A percentile compares a stretch with the other conserved stretches of the same genome.
Conservation (phyloP, 1,140 invertebrate genomes). For the Tetragonula clypearis region DNA sequence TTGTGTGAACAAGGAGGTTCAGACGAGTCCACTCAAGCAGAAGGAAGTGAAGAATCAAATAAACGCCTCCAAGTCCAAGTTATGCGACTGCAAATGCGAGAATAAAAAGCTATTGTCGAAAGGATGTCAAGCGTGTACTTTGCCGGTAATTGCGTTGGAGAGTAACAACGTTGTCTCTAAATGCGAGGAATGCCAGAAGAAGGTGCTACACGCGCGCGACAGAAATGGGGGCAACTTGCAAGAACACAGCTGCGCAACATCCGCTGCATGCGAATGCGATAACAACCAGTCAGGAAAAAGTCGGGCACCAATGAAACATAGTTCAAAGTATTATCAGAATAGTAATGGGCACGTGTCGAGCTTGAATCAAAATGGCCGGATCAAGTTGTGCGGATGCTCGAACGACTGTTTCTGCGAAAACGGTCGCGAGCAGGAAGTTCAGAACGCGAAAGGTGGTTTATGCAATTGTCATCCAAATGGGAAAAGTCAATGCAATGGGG, state of each 20-base stretch:
- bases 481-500: slow-evolving; percentile 23
- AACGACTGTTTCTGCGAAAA: slow-evolving; percentile 53
- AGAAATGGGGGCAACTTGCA: neutral
- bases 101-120: slow-evolving; percentile 12
- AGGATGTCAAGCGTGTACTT: slow-evolving; percentile 32
- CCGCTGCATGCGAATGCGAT: slow-evolving; percentile 41
- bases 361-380: slow-evolving; percentile 27
- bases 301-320: slow-evolving; percentile 11
- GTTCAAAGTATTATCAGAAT: slow-evolving; percentile 36
- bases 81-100: slow-evolving; percentile 45
- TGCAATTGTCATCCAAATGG: slow-evolving; percentile 23
- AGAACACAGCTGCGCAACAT: neutral
- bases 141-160: slow-evolving; percentile 3
- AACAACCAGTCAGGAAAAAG: slow-evolving; percentile 10
- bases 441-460: neutral
- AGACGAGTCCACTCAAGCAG: slow-evolving; percentile 54
- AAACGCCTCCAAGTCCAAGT: slow-evolving; percentile 73
- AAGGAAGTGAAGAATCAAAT: slow-evolving; percentile 78
- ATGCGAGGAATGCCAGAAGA: slow-evolving; percentile 46
- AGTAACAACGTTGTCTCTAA: neutral
- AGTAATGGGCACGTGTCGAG: slow-evolving; percentile 22
- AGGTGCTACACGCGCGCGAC: neutral
- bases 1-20: slow-evolving; percentile 1
- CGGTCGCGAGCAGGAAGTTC: slow-evolving; percentile 36
- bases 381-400: slow-evolving; percentile 51